Base-by-base conservation (phyloP, 2,113 vertebrate genomes). In the Lagopus muta region DNA sequence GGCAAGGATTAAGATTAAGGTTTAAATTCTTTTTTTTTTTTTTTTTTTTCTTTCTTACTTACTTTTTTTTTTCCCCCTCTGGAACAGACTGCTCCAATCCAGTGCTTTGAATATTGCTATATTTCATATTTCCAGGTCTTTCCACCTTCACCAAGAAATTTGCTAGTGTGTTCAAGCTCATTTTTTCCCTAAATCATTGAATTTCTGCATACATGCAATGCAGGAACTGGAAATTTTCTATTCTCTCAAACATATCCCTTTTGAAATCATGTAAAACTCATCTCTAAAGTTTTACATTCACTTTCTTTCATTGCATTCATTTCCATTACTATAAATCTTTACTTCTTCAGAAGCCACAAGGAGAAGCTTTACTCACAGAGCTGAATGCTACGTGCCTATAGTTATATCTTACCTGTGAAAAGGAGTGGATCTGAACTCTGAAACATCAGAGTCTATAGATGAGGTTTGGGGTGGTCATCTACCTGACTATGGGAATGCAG, bases 1-100 rank as follows among this genome's bases (percentile, higher is more conserved):
- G 60, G 24, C 13, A 38, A 67, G 65, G 73, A 86, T 93, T 93
- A 93, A 92, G 79, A 65, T 82, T 90, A 88, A 75, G 18, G 16
- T 87, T 92, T 74, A 74, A 45, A 45, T 71, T 21, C 2, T 3
- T 18, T 70, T 27, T 55, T 25, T 30, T 18, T 70, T 15, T 50
- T 25, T 34, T 10, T 43, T 30, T 21, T 30, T 18, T 60, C 20
- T 43, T 25, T 3, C 10, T 65, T 38, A 10, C 38, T 38, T 38
- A 38, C 38, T 27, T 43, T 25, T 52, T 27, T 27, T 17, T 15
- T 32, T 32, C 19, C 19, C 4, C 19, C 6, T 12, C 25, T 65
- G 22, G 43, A 90, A 17, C n/a, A 55, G 28, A 86, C 80, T 77
- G 55, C 13, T 92, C 57, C 67, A 10, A 9, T 85, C 15, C 13